Conservation (phyloP, 35 echinoderm and acorn worm genomes). For the Hemicentrotus pulcherrimus region DNA sequence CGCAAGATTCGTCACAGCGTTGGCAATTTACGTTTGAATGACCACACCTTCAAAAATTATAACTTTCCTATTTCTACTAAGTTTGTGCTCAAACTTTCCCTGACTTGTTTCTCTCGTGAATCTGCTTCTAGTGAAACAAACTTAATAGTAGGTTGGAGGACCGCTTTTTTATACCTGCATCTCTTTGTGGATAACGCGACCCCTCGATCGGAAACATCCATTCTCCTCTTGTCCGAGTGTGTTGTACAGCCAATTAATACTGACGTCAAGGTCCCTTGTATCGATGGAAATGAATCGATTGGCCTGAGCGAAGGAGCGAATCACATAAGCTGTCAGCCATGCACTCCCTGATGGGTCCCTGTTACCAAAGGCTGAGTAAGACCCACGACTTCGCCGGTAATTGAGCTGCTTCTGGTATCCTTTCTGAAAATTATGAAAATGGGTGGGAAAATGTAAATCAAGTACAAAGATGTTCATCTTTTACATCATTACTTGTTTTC, state of each 20-base stretch:
- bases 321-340: slow-evolving; percentile 68
- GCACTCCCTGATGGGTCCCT: slow-evolving; percentile 61
- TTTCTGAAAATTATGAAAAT: not conserved
- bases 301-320: slow-evolving; percentile 59
- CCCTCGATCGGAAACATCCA: slow-evolving; percentile 50
- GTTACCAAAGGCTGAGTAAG: slow-evolving; percentile 72
- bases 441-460: not conserved
- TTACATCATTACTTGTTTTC: too few species aligned
- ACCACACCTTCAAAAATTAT: too few species aligned
- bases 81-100: too few species aligned
- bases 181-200: slow-evolving; percentile 67
- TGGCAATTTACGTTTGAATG: too few species aligned
- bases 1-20: too few species aligned
- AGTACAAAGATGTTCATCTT: too few species aligned
- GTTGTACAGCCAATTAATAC: slow-evolving; percentile 45
- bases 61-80: too few species aligned
- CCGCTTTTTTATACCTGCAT: slow-evolving; percentile 47
- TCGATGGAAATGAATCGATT: slow-evolving; percentile 50
- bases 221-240: slow-evolving; percentile 25
- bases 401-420: slow-evolving; percentile 75
- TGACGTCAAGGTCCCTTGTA: slow-evolving; percentile 33
- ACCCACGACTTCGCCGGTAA: slow-evolving; percentile 56
- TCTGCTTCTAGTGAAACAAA: not conserved
- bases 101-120: too few species aligned
- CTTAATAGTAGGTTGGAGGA: not conserved